Percentiles rank a stretch among this genome's conserved stretches.
phyloP scores from a whole-genome alignment of 2,797 vertebrate species.

The Thunnus albacares region DNA sequence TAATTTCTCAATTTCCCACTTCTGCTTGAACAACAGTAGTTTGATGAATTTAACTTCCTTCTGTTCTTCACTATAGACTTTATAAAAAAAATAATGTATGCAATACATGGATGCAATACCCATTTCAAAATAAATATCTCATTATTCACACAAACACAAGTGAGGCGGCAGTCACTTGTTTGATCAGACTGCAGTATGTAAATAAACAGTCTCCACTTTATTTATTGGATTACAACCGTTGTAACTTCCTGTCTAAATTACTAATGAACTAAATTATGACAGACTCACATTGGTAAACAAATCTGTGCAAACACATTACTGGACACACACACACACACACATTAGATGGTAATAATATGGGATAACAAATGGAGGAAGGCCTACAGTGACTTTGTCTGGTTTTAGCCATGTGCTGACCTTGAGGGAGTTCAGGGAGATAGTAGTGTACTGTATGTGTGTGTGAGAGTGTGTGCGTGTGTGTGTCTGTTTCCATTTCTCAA shows the following conservation, averaged over 20 bases:
- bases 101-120: slow-evolving; percentile 5
- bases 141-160: slow-evolving; percentile 51
- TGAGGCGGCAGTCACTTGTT: slow-evolving; percentile 44
- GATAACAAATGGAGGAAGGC: slow-evolving; percentile 22
- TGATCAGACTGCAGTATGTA: slow-evolving; percentile 58
- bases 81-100: slow-evolving; percentile 25
- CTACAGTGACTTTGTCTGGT: slow-evolving; percentile 24
- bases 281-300: slow-evolving; percentile 61
- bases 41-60: slow-evolving; percentile 23
- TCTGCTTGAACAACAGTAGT: slow-evolving; percentile 8
- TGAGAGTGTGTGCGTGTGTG: neutral
- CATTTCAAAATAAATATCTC: slow-evolving; percentile 41
- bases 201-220: slow-evolving; percentile 52
- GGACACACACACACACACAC: slow-evolving; percentile 22
- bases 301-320: slow-evolving; percentile 56
- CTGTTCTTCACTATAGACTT: slow-evolving; percentile 10
- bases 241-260: slow-evolving; percentile 58
- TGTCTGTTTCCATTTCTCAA: slow-evolving; percentile 10
- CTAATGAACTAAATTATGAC: slow-evolving; percentile 65
- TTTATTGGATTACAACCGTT: slow-evolving; percentile 50
- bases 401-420: slow-evolving; percentile 61
- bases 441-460: neutral
- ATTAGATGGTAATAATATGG: slow-evolving; percentile 28
- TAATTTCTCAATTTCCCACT: neutral
- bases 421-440: slow-evolving; percentile 17